Evolutionary conservation across 2,113 vertebrate species (phyloP).

Genomic region (Isurus oxyrinchus): DNA sequence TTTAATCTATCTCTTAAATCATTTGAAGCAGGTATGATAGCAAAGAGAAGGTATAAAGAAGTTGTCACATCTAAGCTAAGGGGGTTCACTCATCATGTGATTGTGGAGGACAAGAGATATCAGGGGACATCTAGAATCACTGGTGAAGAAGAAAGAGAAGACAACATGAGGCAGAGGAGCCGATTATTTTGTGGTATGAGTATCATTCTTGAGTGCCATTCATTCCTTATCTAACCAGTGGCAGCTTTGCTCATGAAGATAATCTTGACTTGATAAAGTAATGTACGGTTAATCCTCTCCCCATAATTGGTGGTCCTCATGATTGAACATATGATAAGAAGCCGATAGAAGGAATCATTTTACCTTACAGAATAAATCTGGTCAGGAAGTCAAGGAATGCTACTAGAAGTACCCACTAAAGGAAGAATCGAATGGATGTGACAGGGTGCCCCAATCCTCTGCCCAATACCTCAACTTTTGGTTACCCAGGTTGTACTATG

Average conservation of each 20-base stretch:
- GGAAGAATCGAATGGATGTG: neutral
- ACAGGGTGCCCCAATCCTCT: neutral
- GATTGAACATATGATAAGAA: neutral
- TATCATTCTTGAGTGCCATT: neutral
- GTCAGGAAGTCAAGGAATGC: neutral
- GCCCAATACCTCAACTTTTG: neutral
- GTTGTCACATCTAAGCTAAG: neutral
- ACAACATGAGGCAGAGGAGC: neutral
- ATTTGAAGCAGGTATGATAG: neutral
- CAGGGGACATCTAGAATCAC: neutral
- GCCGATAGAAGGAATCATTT: neutral
- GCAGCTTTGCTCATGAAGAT: neutral
- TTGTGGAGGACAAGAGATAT: neutral
- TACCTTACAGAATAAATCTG: neutral
- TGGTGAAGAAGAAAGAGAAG: neutral
- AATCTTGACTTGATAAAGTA: neutral
- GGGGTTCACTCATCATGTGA: neutral
- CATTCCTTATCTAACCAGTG: neutral
- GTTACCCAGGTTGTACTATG: neutral
- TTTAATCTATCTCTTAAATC: neutral
- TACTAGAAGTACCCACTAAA: neutral
- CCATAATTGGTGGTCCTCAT: neutral
- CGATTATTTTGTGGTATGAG: neutral
- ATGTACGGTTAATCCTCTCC: neutral
- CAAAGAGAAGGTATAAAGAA: neutral